Evolutionary conservation across 2,888 invertebrate species (phyloP).

Genomic region (Lepetodrilus schrolli): DNA sequence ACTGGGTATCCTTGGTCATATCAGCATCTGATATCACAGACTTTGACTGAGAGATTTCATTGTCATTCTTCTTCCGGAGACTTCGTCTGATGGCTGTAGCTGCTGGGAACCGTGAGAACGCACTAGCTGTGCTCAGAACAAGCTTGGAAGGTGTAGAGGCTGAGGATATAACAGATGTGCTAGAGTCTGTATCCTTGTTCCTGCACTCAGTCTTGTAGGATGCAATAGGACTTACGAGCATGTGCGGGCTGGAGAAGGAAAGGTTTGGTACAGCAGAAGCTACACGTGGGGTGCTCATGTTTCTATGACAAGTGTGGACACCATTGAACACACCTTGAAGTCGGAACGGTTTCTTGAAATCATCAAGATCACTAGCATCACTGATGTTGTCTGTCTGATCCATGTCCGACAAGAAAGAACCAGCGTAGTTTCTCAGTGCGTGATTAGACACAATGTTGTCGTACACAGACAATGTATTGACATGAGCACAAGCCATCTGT

Average conservation of each 20-base stretch:
- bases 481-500: neutral
- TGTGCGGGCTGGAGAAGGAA: slow-evolving; percentile 13
- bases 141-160: slow-evolving; percentile 15
- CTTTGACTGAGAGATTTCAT: neutral
- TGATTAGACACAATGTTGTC: neutral
- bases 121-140: slow-evolving; percentile 8
- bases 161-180: neutral
- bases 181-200: neutral
- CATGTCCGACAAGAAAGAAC: slow-evolving; percentile 4
- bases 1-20: neutral
- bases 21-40: neutral
- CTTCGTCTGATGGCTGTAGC: neutral
- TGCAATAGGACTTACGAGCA: slow-evolving; percentile 23
- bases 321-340: neutral
- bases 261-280: neutral
- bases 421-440: neutral
- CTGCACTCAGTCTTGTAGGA: neutral
- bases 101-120: slow-evolving; percentile 6
- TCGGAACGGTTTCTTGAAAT: neutral
- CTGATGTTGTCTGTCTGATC: neutral
- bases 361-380: slow-evolving; percentile 13
- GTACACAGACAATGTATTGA: neutral
- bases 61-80: slow-evolving; percentile 8
- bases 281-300: neutral
- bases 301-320: neutral